Evolutionary conservation across 2,113 vertebrate species (phyloP), one percentile per base, ranked within the genome.

Genomic region (Delphinapterus leucas): DNA sequence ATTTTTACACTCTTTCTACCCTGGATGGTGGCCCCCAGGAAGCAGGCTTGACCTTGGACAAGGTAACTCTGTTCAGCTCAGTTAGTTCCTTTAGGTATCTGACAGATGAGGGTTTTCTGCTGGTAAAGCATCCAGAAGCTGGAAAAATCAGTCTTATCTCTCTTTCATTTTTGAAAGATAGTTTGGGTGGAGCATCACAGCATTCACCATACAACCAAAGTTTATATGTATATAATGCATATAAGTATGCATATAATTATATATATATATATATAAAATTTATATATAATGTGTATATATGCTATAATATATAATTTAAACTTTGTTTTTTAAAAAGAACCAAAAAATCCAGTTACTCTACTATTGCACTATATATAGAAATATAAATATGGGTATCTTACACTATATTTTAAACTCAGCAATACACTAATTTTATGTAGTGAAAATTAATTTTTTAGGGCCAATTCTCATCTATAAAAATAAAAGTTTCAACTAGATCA

Each of bases 1-100:
- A 15, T 1, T 1, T 55, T 68, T 33, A 20, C 6, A 12, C 0
- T 26, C 2, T 18, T 1, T 87, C 11, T n/a, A 71, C 1, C 17
- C 2, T 23, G n/a, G 38, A 47, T 25, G 1, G 28, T 70, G 20
- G 5, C 6, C 14, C n/a, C 5, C 38, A 60, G 5, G 6, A 79
- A 61, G 25, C 9, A 60, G 18, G 15, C 9, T 4, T 80, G 14
- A 84, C 36, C 8, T 74, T 96, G 36, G 20, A 23, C 9, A 76
- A 41, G 17, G 20, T 2, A 63, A 13, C 25, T 95, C 12, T 93
- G 28, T 90, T 90, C 55, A 82, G 18, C 8, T 87, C 21, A n/a
- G 31, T 79, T n/a, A 79, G 1, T 38, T 83, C 8, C 20, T 74
- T 6, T 74, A 81, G 31, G 20, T 53, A 25, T 41, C 23, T 81